Base-by-base conservation (phyloP, 37 sponge, comb jelly and placozoan species). In the Amphimedon queenslandica region DNA sequence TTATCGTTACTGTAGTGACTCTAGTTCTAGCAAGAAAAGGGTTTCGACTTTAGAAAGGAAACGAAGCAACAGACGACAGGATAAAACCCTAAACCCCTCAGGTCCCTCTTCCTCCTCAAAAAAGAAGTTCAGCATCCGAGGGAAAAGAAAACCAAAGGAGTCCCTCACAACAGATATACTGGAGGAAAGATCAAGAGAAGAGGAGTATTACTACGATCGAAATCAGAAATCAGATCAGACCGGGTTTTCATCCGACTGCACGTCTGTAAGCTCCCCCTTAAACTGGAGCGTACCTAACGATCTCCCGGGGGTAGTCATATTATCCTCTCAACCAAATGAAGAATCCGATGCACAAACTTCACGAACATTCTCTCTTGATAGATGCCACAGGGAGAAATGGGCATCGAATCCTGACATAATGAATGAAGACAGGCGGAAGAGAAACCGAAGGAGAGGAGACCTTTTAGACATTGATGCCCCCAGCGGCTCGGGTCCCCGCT, bases 261-360 rank as follows among this genome's bases (percentile, higher is more conserved):
- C 69, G 1, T 74, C 82, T 1, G 33, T 74, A 32, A 1, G 65
- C 5, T 70, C 80, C 0, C n/a, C 24, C 1, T 36, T 80, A 36
- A 74, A 74, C 61, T 74, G 82, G 64, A 82, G 82, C 30, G 69
- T 82, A 21, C 82, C 82, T 1, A 67, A 37, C 3, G 82, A 82
- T 31, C 74, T 82, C 0, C 82, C 82, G 4, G 76, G 82, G 1
- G 43, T 55, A 25, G 75, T 82, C 0, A 63, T 57, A 42, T 51
- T 42, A 30, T 16, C 24, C 10, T 31, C 27, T 2, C 57, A 28
- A 24, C 1, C 38, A 33, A 2, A 3, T 21, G 21, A 23, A 6
- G 25, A 25, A 69, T n/a, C 61, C 21, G 5, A 24, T 34, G 57
- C 74, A 11, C 28, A 58, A 63, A 63, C 57, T 4, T 58, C 57